These are phyloP conservation scores for Alectoris magna DNA, from an alignment of 2,797 vertebrate species.

Conservation along the genomic window DNA sequence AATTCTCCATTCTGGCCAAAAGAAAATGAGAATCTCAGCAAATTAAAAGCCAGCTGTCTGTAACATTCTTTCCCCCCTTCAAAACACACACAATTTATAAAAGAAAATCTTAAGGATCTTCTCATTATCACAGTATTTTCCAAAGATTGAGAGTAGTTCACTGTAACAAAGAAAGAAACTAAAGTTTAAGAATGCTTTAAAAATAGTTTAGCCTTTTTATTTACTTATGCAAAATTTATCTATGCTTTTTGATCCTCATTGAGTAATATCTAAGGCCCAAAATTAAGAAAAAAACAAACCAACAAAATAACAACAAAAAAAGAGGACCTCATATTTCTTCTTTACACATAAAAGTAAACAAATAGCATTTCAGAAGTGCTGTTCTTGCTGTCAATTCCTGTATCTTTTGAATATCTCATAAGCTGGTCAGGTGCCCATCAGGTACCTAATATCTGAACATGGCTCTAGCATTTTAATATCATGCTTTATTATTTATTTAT, in stretches of 20 bases:
- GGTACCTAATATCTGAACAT: neutral
- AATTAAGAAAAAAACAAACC: neutral
- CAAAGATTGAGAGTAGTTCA: neutral
- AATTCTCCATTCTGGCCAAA: neutral
- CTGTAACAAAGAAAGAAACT: neutral
- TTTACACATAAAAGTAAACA: neutral
- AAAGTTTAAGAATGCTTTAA: neutral
- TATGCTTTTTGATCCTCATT: neutral
- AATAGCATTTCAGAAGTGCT: neutral
- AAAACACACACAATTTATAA: neutral
- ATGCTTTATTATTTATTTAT: too few species aligned
- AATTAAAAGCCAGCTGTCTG: neutral
- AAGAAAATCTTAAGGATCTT: neutral
- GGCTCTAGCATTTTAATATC: neutral
- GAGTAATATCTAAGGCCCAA: neutral
- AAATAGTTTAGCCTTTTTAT: rapidly evolving
- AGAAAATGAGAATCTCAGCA: rapidly evolving
- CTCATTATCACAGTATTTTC: neutral
- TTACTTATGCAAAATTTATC: neutral
- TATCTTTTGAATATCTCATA: neutral
- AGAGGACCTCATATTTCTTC: neutral
- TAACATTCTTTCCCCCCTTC: rapidly evolving
- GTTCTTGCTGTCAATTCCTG: neutral
- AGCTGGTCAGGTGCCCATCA: rapidly evolving
- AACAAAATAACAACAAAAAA: neutral